Evolutionary conservation across 1,140 invertebrate species (phyloP), one percentile per base, ranked within the genome.

Genomic region (Drosophila sulfurigaster): DNA sequence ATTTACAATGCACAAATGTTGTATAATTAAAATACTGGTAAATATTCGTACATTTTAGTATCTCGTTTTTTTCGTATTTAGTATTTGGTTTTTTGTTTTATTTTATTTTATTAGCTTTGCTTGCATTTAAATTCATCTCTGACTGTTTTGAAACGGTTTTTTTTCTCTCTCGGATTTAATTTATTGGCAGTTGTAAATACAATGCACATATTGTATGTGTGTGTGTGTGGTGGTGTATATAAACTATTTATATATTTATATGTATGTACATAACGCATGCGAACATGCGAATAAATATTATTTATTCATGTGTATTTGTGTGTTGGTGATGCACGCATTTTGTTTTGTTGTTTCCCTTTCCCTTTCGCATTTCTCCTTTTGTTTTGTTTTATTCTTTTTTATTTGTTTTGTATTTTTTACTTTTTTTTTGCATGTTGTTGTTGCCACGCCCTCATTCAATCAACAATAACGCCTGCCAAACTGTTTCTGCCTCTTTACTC

Each of bases 161-260:
- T 60, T 59, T 20, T 58, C 25, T 69, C 20, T 25, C 54, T 57
- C n/a, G 52, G 38, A 51, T 73, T 73, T 79, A 72, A 72, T 73
- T 72, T 79, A 67, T 73, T 68, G 79, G 79, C 66, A 81, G 62
- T 74, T 81, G 73, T 74, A 75, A 83, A 83, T 78, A 83, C 78
- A 75, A 70, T 81, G 69, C 56, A 60, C 58, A 57, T 68, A 51
- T 60, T 80, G 65, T 48, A 48, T 78, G 45, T 69, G 38, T 68
- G 48, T 78, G 60, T 66, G 58, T 76, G 58, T 43, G 48, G 70
- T 38, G 72, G 49, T 65, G 48, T 77, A 60, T 48, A 56, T 73
- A 64, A 68, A 46, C 46, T 62, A 57, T 74, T 74, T 63, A 64
- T 75, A 65, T 66, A 67, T 68, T 38, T 79, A 85, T 77, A 76